Conservation (phyloP, 2,888 invertebrate genomes). For the Camponotus fellah region DNA sequence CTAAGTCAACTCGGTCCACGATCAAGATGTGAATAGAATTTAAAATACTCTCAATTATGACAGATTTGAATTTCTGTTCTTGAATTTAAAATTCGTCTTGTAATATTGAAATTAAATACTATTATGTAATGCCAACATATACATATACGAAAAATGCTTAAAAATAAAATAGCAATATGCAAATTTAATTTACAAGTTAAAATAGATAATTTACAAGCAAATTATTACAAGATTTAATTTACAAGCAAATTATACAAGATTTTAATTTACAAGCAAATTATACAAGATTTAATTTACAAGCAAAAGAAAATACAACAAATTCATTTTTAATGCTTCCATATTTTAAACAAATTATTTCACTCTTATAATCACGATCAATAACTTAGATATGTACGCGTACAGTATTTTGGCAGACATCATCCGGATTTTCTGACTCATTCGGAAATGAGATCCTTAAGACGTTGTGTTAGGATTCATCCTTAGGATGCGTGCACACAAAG, state of each 20-base stretch:
- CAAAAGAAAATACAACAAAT: conserved; percentile 3
- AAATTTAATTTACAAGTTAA: neutral
- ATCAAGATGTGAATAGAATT: too few relatives aligned
- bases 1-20: too few relatives aligned
- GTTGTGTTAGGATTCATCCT: conserved; percentile 71
- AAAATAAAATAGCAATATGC: neutral
- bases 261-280: neutral
- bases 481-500: conserved; percentile 68
- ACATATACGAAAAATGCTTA: neutral
- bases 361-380: conserved; percentile 38
- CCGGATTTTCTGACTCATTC: conserved; percentile 67
- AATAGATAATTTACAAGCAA: neutral
- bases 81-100: too few relatives aligned
- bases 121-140: too few relatives aligned
- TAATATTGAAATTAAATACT: too few relatives aligned
- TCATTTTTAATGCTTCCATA: conserved; percentile 12
- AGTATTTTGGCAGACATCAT: conserved; percentile 77
- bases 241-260: too few relatives aligned
- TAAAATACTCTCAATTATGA: too few relatives aligned
- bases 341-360: conserved; percentile 63
- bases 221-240: neutral
- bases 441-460: conserved; percentile 71
- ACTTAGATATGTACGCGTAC: conserved; percentile 37
- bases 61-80: too few relatives aligned
- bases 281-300: neutral